Conservation (phyloP, 1,140 invertebrate genomes). For the Formica exsecta region DNA sequence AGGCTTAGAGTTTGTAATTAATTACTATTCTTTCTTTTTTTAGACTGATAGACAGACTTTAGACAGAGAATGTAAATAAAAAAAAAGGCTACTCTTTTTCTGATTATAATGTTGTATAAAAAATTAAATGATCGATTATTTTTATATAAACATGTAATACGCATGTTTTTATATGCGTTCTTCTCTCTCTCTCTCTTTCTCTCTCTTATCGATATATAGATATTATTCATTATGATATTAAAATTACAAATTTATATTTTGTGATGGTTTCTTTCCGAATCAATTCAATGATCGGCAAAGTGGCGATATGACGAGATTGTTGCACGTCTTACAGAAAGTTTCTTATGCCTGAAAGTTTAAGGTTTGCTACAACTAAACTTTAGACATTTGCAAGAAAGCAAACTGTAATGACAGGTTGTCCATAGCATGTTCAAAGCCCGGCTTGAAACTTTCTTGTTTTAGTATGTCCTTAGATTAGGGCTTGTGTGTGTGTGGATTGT, state of each 20-base stretch:
- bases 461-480: conserved; percentile 1
- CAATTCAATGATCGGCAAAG: not conserved
- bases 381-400: conserved; percentile 33
- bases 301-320: not conserved
- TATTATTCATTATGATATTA: not conserved
- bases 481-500: conserved; percentile 1
- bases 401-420: conserved; percentile 13
- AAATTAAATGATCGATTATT: conserved; percentile 4
- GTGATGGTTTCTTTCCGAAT: not conserved
- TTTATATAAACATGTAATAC: not conserved
- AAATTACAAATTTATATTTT: not conserved
- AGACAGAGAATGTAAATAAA: not conserved
- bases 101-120: not conserved
- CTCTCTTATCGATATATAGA: too few species aligned
- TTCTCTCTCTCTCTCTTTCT: too few species aligned
- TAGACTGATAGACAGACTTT: not conserved
- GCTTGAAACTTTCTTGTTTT: not conserved
- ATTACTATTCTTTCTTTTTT: not conserved
- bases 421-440: not conserved
- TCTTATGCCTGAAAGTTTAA: conserved; percentile 24
- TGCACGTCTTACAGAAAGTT: conserved; percentile 28
- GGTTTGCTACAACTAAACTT: conserved; percentile 8
- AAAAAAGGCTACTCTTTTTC: too few species aligned
- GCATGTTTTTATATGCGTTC: too few species aligned
- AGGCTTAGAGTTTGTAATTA: not conserved